These are phyloP conservation scores for zebrafish (Danio rerio) DNA, from an alignment of 2,113 vertebrate genomes.

Conservation along the genomic window DNA sequence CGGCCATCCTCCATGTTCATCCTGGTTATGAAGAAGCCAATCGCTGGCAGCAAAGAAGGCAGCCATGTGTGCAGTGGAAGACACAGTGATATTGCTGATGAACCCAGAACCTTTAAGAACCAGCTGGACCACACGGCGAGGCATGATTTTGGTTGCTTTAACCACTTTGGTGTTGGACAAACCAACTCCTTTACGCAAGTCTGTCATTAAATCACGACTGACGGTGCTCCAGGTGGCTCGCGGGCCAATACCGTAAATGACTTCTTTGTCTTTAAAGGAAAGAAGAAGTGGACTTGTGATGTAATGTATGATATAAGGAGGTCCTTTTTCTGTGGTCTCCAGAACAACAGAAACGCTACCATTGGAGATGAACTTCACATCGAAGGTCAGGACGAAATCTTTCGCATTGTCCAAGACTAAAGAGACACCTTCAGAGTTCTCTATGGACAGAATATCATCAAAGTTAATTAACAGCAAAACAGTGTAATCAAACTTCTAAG, in stretches of 20 bases:
- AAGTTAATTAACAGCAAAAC: background rate
- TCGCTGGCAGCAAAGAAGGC: constrained; percentile 86
- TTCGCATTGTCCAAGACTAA: constrained; percentile 81
- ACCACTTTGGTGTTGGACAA: constrained; percentile 88
- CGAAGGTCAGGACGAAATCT: constrained; percentile 86
- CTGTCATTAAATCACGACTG: constrained; percentile 85
- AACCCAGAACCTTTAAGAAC: constrained; percentile 80
- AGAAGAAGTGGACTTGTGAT: constrained; percentile 81
- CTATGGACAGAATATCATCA: constrained; percentile 66
- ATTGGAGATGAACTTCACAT: constrained; percentile 82
- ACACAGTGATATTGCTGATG: constrained; percentile 84
- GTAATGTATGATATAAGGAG: constrained; percentile 84
- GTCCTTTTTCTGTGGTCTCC: constrained; percentile 84
- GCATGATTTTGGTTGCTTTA: constrained; percentile 84
- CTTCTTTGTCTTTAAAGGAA: constrained; percentile 77
- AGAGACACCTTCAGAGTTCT: constrained; percentile 80
- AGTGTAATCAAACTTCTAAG: background rate
- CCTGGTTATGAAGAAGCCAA: constrained; percentile 87
- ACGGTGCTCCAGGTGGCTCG: constrained; percentile 80
- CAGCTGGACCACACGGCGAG: constrained; percentile 77
- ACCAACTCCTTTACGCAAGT: constrained; percentile 86
- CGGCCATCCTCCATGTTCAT: constrained; percentile 86
- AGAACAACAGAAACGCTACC: constrained; percentile 85
- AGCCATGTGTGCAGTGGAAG: constrained; percentile 84
- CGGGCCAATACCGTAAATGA: constrained; percentile 85